Base-by-base conservation (phyloP, 2,113 vertebrate genomes). In the Trogon surrucura region DNA sequence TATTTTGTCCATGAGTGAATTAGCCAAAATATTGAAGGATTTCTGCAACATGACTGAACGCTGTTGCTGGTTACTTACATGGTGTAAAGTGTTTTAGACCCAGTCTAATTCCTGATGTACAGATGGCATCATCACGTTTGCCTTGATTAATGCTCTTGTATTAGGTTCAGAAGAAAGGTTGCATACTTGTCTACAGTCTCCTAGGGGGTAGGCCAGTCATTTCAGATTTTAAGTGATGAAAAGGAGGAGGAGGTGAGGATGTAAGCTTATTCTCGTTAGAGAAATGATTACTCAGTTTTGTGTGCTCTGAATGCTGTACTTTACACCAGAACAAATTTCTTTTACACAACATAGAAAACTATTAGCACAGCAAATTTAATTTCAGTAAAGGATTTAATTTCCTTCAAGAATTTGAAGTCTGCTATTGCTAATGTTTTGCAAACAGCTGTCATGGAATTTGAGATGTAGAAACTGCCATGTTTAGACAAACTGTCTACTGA, bases 371-470 rank as follows among this genome's bases (percentile, higher is more conserved):
- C 51, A 50, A 32, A 69, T 71, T 94, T 73, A 48, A 67, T 88
- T 91, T 86, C 54, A 80, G 0, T 47, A 44, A 83, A 80, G 41
- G 30, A 53, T 81, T 92, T 86, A 4, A 91, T 84, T 85, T 93
- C 26, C 38, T 75, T 79, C 34, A 67, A 30, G 41, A 83, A 48
- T 88, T 70, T 73, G 50, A 77, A 61, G 32, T 70, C 67, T 73
- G 1, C 26, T 74, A 2, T 47, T 91, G 36, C 18, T 91, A 62
- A 53, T 88, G 41, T 94, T 89, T 91, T 93, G 66, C 38, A 82
- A 94, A 70, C 56, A 82, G 20, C 67, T 88, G 56, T 93, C 85
- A 66, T 11, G 32, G 85, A 82, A 19, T 80, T 89, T 95, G 79
- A 90, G 70, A 88, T 34, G 47, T 51, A 93, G 71, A 85, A 89